These are phyloP conservation scores for Dysidea cf. avara DNA, from an alignment of 37 sponge, comb jelly and placozoan genomes.

Conservation along the genomic window DNA sequence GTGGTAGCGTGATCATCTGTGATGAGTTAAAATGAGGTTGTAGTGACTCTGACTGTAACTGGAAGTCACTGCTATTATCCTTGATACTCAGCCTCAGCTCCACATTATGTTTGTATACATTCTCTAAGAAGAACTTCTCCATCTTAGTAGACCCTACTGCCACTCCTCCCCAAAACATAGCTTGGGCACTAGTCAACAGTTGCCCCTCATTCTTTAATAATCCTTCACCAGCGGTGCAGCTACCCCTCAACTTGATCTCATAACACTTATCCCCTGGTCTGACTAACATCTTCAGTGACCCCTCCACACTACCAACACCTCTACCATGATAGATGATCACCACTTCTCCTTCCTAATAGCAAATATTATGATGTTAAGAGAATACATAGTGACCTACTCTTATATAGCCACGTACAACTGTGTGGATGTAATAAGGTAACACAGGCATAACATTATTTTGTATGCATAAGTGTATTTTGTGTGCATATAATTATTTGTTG, in stretches of 20 bases:
- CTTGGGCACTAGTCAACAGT: too few relatives aligned
- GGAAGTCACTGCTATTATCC: slow-evolving; percentile 17
- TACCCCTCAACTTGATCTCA: slow-evolving; percentile 58
- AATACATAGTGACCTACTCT: too few relatives aligned
- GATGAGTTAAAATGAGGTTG: slow-evolving; percentile 26
- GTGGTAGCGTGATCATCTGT: background rate
- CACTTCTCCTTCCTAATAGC: background rate
- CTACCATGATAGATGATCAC: slow-evolving; percentile 9
- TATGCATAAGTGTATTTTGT: too few relatives aligned
- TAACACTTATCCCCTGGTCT: slow-evolving; percentile 59
- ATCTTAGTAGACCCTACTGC: background rate
- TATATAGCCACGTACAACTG: too few relatives aligned
- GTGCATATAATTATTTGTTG: too few relatives aligned
- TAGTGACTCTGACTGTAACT: slow-evolving; percentile 28
- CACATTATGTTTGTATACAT: slow-evolving; percentile 20
- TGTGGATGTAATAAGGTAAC: too few relatives aligned
- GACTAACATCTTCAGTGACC: slow-evolving; percentile 32
- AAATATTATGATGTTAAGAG: too few relatives aligned
- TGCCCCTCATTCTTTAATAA: too few relatives aligned
- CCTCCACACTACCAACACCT: too few relatives aligned
- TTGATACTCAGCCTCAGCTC: slow-evolving; percentile 37
- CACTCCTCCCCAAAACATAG: slow-evolving; percentile 63
- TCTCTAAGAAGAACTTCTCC: slow-evolving; percentile 37
- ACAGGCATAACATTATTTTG: too few relatives aligned
- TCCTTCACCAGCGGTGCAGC: background rate